phyloP scores from a whole-genome alignment of 92 coral and sea anemone genomes.

The Porites divaricata region DNA sequence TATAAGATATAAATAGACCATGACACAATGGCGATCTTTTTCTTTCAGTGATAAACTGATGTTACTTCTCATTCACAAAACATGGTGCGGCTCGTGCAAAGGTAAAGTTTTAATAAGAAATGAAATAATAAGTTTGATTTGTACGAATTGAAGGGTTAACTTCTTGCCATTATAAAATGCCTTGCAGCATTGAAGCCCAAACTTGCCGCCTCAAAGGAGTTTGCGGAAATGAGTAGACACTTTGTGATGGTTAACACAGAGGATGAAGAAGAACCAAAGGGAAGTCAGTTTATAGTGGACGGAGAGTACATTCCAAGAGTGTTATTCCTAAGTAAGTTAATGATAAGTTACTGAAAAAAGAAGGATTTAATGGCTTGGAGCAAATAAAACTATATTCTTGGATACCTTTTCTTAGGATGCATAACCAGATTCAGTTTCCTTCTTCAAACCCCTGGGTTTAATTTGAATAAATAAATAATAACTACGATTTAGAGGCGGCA shows the following conservation, averaged over 20 bases:
- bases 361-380: neutral
- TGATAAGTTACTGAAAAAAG: no score
- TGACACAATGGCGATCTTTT: neutral
- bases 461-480: no score
- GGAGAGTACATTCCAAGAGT: slow-evolving; percentile 93
- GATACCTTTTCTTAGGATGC: neutral
- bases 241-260: slow-evolving; percentile 98
- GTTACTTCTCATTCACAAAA: slow-evolving; percentile 78
- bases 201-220: slow-evolving; percentile 79
- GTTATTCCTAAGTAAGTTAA: slow-evolving; percentile 80
- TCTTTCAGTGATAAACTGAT: slow-evolving; percentile 71
- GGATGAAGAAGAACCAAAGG: slow-evolving; percentile 95
- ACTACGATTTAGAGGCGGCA: no score
- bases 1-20: no score
- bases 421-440: no score
- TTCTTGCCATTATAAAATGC: neutral
- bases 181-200: slow-evolving; percentile 85
- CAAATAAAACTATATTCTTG: neutral
- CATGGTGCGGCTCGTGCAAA: slow-evolving; percentile 92
- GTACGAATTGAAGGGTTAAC: no score
- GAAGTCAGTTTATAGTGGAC: slow-evolving; percentile 90
- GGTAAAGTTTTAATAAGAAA: slow-evolving; percentile 33
- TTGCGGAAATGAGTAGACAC: slow-evolving; percentile 75
- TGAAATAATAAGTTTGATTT: no score
- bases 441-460: no score